These are phyloP conservation scores for Natrix natrix DNA, from an alignment of 2,797 vertebrate genomes.

Conservation along the genomic window DNA sequence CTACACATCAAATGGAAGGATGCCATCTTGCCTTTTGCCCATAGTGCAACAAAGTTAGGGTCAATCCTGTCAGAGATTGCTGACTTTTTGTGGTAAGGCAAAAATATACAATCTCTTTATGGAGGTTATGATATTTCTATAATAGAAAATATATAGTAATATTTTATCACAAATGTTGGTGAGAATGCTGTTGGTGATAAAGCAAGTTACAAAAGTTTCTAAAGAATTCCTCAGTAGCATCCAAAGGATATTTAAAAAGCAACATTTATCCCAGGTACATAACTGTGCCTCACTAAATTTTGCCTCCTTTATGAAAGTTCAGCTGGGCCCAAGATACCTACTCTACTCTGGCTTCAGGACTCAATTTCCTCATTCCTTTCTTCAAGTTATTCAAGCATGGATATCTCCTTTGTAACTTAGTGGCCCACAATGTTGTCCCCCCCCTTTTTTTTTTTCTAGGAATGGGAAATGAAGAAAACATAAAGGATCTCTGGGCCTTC, in stretches of 20 bases:
- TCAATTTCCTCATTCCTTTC: background rate
- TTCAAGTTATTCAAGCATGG: background rate
- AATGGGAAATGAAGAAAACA: conserved; percentile 94
- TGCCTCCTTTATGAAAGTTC: background rate
- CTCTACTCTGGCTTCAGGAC: background rate
- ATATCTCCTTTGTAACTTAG: background rate
- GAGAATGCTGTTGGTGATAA: background rate
- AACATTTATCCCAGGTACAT: background rate
- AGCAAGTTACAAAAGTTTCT: background rate
- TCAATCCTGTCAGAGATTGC: background rate
- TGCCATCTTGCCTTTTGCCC: background rate
- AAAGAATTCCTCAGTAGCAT: background rate
- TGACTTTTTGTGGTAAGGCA: background rate
- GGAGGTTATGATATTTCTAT: background rate
- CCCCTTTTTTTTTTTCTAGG: conserved; percentile 71
- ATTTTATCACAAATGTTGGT: background rate
- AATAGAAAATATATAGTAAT: background rate
- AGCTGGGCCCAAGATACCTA: background rate
- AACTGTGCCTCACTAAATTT: background rate
- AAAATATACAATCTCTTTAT: background rate
- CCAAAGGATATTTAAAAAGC: background rate
- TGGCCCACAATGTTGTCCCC: fast-evolving
- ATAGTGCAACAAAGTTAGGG: background rate
- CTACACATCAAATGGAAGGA: background rate
- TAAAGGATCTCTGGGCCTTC: conserved; percentile 62